phyloP scores from a whole-genome alignment of 2,888 invertebrate genomes.

The Uloborus plumipes region DNA sequence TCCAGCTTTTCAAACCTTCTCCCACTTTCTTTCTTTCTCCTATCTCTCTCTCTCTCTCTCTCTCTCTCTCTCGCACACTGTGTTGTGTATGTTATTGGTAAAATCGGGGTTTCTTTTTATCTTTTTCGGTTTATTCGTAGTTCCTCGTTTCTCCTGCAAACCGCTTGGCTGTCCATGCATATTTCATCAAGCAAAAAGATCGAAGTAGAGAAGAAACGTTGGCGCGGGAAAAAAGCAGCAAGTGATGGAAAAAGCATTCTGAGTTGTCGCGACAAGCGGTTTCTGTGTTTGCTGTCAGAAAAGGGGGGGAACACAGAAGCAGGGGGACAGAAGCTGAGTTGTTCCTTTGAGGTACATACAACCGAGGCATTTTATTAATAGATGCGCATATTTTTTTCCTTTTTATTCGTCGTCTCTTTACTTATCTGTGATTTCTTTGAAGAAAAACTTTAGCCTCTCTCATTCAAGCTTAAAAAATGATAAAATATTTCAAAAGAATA shows the following conservation, averaged over 20 bases:
- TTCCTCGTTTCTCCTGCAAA: neutral
- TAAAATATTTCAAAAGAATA: too few relatives aligned
- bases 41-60: neutral
- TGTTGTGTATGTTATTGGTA: slow-evolving; percentile 36
- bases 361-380: slow-evolving; percentile 44
- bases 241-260: slow-evolving; percentile 39
- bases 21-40: slow-evolving; percentile 1
- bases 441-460: too few relatives aligned
- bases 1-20: neutral
- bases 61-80: neutral
- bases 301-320: slow-evolving; percentile 4
- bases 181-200: slow-evolving; percentile 42
- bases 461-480: too few relatives aligned
- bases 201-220: neutral
- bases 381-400: slow-evolving; percentile 50
- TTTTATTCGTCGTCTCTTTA: slow-evolving; percentile 8
- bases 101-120: slow-evolving; percentile 36
- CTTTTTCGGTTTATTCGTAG: slow-evolving; percentile 19
- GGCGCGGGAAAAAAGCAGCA: neutral
- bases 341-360: slow-evolving; percentile 21
- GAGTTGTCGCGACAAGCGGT: slow-evolving; percentile 1
- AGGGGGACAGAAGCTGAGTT: slow-evolving; percentile 2
- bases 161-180: slow-evolving; percentile 41
- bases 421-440: neutral
- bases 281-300: slow-evolving; percentile 4